These are phyloP conservation scores for Phorcus lineatus DNA, from an alignment of 2,888 invertebrate genomes.

Conservation along the genomic window DNA sequence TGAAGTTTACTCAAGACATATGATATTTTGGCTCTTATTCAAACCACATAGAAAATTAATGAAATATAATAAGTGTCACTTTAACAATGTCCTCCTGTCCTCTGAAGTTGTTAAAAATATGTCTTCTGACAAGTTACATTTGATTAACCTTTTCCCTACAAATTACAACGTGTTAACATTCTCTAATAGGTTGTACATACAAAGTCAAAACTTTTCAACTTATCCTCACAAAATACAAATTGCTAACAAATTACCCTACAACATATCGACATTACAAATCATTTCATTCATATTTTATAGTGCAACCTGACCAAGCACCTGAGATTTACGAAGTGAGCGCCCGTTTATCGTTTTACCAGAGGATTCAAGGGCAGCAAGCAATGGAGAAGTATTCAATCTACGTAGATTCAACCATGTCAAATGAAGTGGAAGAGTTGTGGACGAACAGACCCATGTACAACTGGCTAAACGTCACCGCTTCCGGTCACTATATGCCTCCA, in stretches of 20 bases:
- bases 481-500: neutral
- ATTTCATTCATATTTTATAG: neutral
- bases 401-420: slow-evolving; percentile 1
- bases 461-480: slow-evolving; percentile 12
- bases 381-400: slow-evolving; percentile 13
- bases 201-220: too few relatives aligned
- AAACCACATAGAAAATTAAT: too few relatives aligned
- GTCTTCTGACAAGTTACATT: too few relatives aligned
- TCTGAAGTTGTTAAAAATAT: too few relatives aligned
- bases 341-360: neutral
- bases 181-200: too few relatives aligned
- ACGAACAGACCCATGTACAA: neutral
- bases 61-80: too few relatives aligned
- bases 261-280: neutral
- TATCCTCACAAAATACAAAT: neutral
- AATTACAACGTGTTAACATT: neutral
- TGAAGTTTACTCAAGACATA: too few relatives aligned
- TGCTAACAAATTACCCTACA: neutral
- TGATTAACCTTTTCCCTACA: neutral
- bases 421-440: neutral
- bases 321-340: neutral
- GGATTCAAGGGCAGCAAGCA: neutral
- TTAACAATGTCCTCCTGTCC: too few relatives aligned
- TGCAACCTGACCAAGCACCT: neutral
- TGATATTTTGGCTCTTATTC: too few relatives aligned